Evolutionary conservation across 2,888 invertebrate genomes (phyloP), one percentile per base, ranked within the genome.

Genomic region (Danaus chrysippus): DNA sequence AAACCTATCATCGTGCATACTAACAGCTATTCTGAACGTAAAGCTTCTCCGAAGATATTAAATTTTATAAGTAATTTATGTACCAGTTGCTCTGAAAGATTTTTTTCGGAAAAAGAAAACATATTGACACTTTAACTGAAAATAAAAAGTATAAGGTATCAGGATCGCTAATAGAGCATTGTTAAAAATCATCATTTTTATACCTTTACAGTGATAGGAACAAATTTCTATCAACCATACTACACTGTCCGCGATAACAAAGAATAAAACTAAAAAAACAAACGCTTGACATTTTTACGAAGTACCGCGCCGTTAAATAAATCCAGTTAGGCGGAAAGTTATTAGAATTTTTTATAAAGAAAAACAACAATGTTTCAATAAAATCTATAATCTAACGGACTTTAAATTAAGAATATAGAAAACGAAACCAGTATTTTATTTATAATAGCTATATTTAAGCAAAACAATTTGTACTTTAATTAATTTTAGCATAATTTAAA

Each of bases 251-350:
- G 10, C 17, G 49, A 17, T 49, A 17, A 49, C 49, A 49, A 10
- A 8, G 15, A 49, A 49, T 15, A 46, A 46, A 46, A 46, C 6
- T 34, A 34, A 46, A 49, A 43, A 49, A 49, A 49, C 10, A 49
- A 10, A 10, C 49, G n/a, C 46, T 46, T 46, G 46, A 46, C 46
- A 46, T 17, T 49, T 49, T 49, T 49, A 49, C 17, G 49, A 49
- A 49, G 49, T 49, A 10, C 15, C 15, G 17, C 15, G 49, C 11
- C 49, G 49, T 17, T 10, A 49, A n/a, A 15, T n/a, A 17, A 10
- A 49, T 49, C 10, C 17, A n/a, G 49, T 49, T 49, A 17, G 49
- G 17, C 49, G 15, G 15, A 49, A 49, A 49, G 49, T 17, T 10
- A 9, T 49, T 49, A 5, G 10, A 5, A 49, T 15, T 49, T 15